phyloP scores from a whole-genome alignment of 2,888 invertebrate genomes.

The Incurvaria masculella region DNA sequence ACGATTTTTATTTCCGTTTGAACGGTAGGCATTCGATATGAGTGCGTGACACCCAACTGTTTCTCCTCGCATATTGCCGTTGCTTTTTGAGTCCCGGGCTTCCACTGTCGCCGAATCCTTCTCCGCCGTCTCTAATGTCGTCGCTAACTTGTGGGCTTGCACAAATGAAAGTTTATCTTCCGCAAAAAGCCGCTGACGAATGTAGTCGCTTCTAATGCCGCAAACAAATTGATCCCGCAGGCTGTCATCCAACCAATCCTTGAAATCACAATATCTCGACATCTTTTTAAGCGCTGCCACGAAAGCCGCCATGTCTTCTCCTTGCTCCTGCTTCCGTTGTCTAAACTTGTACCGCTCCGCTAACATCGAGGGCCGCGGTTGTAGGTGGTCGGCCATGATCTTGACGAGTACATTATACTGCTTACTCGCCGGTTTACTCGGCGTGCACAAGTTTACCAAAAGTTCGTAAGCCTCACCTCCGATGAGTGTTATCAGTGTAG shows the following conservation, averaged over 20 bases:
- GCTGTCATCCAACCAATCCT: background rate
- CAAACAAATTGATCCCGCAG: constrained; percentile 1
- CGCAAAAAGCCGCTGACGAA: constrained; percentile 1
- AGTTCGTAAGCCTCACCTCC: constrained; percentile 2
- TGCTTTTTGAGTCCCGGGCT: too few species aligned
- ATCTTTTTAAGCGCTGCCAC: constrained; percentile 1
- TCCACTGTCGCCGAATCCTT: background rate
- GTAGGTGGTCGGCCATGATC: too few species aligned
- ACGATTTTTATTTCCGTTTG: too few species aligned
- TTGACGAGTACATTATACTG: too few species aligned
- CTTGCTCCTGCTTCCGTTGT: background rate
- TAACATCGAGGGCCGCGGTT: too few species aligned
- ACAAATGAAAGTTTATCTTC: background rate
- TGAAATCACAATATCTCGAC: constrained; percentile 1
- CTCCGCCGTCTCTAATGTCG: constrained; percentile 2
- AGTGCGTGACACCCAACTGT: too few species aligned
- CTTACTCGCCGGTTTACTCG: too few species aligned
- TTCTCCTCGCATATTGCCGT: too few species aligned
- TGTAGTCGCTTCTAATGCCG: background rate
- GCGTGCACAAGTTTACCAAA: too few species aligned
- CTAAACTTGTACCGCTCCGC: too few species aligned
- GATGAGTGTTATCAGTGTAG: constrained; percentile 11
- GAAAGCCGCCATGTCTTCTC: background rate
- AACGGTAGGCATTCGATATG: too few species aligned
- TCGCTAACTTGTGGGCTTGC: background rate